Evolutionary conservation across 2,888 invertebrate species (phyloP), one percentile per base, ranked within the genome.

Genomic region (Deilephila porcellus): DNA sequence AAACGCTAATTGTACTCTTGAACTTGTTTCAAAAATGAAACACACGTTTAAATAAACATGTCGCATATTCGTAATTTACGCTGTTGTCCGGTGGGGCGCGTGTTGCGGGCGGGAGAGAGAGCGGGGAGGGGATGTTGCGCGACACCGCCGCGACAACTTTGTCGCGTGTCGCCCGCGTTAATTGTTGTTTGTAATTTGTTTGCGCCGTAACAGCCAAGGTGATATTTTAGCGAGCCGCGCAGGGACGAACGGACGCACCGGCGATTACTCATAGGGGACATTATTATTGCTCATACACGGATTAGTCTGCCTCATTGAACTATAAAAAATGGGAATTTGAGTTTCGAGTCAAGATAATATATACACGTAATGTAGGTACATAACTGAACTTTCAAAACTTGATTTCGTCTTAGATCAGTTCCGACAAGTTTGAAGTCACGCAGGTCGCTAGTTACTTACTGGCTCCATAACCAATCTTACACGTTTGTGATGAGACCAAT

Each of bases 181-280:
- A 92, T 91, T 92, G 91, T 91, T 92, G 91, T 92, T 92, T 84
- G 81, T 88, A 90, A 91, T 89, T 90, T 89, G 91, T 92, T 91
- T 79, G 78, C 82, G 82, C 80, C 82, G 86, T 83, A 77, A 77
- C 84, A 78, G 78, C 81, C 78, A 88, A 93, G 93, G 92, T 93
- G 91, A 93, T 92, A 90, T 92, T 90, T 90, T 84, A 91, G 85
- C 90, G 82, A 83, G 85, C 80, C 53, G 56, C 19, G 56, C 71
- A 71, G 73, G 62, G 63, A 63, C 53, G 71, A 20, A 73, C 45
- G 25, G 52, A 25, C 67, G 14, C 11, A 14, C 32, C 14, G 34
- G 25, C 20, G 53, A 56, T 56, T 20, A 37, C 6, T 53, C 34
- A n/a, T 20, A 37, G 59, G 63, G 56, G 19, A 56, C 34, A 56